Conservation (phyloP, 2,888 invertebrate genomes). For the Drosophila suboccidentalis region DNA sequence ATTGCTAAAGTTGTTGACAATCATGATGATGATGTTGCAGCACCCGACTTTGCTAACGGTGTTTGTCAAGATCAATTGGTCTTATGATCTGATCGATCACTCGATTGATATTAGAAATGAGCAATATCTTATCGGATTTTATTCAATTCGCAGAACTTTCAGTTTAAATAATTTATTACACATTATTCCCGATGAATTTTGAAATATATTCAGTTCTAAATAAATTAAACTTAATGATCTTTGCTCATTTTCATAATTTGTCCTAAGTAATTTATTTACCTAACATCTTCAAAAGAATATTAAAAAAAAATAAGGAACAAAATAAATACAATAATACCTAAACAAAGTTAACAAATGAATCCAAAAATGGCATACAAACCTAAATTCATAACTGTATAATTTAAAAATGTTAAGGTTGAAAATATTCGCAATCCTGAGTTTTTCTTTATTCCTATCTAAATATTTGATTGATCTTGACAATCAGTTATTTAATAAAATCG, state of each 20-base stretch:
- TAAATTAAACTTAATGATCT: not conserved
- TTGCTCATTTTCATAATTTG: not conserved
- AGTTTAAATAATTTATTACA: not conserved
- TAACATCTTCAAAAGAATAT: not conserved
- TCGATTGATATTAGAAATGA: not conserved
- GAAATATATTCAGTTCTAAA: not conserved
- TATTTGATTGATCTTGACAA: too few species aligned
- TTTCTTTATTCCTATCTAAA: too few species aligned
- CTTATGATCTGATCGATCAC: conserved; percentile 24
- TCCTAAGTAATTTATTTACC: too few species aligned
- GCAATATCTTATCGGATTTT: not conserved
- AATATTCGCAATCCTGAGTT: too few species aligned
- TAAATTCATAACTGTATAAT: too few species aligned
- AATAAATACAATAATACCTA: not conserved
- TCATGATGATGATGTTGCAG: conserved; percentile 25
- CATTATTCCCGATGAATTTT: not conserved
- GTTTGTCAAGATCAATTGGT: conserved; percentile 45
- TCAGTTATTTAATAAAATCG: too few species aligned
- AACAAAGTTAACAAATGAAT: too few species aligned
- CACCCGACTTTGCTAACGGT: conserved; percentile 64
- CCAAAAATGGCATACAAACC: too few species aligned
- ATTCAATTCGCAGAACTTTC: not conserved
- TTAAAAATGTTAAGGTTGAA: too few species aligned
- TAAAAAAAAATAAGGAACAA: not conserved
- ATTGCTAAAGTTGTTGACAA: conserved; percentile 18